phyloP scores from a whole-genome alignment of 2,797 vertebrate species.

The Acanthurus tractus region DNA sequence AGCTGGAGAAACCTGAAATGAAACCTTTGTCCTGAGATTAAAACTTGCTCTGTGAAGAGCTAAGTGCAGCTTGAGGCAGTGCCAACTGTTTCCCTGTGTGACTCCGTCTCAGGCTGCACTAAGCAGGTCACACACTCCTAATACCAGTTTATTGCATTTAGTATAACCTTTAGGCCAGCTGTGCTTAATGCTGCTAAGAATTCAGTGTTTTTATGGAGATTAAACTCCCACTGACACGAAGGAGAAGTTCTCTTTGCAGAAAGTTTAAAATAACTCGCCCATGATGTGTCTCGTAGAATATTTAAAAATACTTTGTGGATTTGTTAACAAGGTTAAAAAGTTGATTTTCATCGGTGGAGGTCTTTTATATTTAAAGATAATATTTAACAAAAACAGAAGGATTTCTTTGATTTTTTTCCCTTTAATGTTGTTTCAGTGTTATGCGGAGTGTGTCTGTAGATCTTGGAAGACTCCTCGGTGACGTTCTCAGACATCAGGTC shows the following conservation, averaged over 20 bases:
- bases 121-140: conserved; percentile 45
- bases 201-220: conserved; percentile 58
- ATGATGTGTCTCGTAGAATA: too few species aligned
- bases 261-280: not conserved
- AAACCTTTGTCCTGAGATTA: not conserved
- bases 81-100: conserved; percentile 7
- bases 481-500: not conserved
- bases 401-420: not conserved
- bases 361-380: too few species aligned
- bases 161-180: conserved; percentile 40
- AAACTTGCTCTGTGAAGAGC: not conserved
- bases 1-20: not conserved
- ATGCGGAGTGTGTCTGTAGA: too few species aligned
- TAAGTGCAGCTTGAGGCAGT: not conserved
- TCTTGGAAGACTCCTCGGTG: not conserved
- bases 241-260: conserved; percentile 7
- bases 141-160: conserved; percentile 66
- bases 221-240: conserved; percentile 29
- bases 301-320: too few species aligned
- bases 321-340: too few species aligned
- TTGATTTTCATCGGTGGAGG: too few species aligned
- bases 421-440: too few species aligned
- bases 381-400: not conserved
- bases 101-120: conserved; percentile 27
- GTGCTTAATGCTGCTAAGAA: conserved; percentile 62